A percentile compares a stretch with the other conserved stretches of the same genome.
phyloP scores from a whole-genome alignment of 1,140 invertebrate genomes.

The Zeugodacus cucurbitae region DNA sequence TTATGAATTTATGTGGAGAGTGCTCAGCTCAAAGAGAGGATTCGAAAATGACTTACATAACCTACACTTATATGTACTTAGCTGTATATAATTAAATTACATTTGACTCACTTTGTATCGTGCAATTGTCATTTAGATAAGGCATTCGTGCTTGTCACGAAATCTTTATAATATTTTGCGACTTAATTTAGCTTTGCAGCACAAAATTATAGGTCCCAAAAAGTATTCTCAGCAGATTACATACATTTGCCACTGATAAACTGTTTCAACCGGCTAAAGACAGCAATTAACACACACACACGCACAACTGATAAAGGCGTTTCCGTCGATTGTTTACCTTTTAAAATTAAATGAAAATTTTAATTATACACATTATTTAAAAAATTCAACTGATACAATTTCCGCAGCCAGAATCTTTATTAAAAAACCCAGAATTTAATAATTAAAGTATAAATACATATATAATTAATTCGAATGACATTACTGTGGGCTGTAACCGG shows the following conservation, averaged over 20 bases:
- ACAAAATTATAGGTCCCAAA: background rate
- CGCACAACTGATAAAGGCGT: background rate
- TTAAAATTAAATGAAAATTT: background rate
- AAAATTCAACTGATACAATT: background rate
- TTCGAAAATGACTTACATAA: too few relatives aligned
- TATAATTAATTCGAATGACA: background rate
- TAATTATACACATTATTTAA: background rate
- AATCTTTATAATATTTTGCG: background rate
- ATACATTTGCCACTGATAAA: background rate
- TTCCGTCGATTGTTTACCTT: background rate
- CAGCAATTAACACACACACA: background rate
- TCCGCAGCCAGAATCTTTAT: background rate
- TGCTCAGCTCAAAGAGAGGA: too few relatives aligned
- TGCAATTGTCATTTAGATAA: background rate
- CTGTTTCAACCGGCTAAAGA: background rate
- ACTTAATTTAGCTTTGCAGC: background rate
- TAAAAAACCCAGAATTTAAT: background rate
- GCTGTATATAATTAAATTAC: background rate
- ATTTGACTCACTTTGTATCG: background rate
- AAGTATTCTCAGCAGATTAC: background rate
- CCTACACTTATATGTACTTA: too few relatives aligned
- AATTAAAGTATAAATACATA: background rate
- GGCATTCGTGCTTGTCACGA: background rate
- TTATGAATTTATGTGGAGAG: too few relatives aligned
- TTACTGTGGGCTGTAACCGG: background rate